These are phyloP conservation scores for Pyrrhura leucotis DNA, from an alignment of 2,797 vertebrate genomes.

Conservation along the genomic window DNA sequence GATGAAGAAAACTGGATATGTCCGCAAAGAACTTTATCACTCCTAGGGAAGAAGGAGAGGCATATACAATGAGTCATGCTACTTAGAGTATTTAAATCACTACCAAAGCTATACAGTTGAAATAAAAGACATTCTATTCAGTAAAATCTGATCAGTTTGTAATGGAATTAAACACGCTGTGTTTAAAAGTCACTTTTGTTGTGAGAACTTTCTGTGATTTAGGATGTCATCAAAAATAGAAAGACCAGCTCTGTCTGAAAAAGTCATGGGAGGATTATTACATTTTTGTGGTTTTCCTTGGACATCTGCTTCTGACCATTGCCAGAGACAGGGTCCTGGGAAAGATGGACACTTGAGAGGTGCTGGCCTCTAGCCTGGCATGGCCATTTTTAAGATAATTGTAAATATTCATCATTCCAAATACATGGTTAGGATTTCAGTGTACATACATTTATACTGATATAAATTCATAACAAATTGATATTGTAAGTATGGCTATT, in stretches of 20 bases:
- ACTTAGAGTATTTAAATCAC: neutral
- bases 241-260: neutral
- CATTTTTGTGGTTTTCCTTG: neutral
- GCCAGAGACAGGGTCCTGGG: neutral
- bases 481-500: neutral
- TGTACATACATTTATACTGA: neutral
- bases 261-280: neutral
- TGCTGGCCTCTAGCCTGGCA: neutral
- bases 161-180: neutral
- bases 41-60: slow-evolving; percentile 72
- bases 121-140: neutral
- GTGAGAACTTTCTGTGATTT: neutral
- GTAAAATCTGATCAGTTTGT: neutral
- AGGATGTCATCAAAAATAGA: neutral
- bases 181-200: neutral
- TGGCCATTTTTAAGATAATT: neutral
- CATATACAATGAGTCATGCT: neutral
- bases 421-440: neutral
- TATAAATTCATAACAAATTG: neutral
- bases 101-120: neutral
- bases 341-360: neutral
- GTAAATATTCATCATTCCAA: neutral
- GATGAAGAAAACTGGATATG: slow-evolving; percentile 80
- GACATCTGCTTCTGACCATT: neutral
- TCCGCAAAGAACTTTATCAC: slow-evolving; percentile 83